Base-by-base conservation (phyloP, 2,113 vertebrate genomes). In the Manacus vitellinus region DNA sequence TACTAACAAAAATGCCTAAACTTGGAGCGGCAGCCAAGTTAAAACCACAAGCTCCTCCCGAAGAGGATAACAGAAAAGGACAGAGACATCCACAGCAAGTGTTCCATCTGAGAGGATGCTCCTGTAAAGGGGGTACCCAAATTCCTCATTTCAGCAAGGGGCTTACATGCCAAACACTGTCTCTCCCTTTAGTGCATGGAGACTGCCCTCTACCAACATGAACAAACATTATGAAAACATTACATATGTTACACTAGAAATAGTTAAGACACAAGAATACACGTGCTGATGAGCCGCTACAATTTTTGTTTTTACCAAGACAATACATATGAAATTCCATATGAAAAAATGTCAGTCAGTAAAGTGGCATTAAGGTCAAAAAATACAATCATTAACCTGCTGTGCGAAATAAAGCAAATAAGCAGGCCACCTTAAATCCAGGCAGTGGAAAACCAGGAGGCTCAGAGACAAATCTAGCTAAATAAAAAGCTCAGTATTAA, bases 201-300 rank as follows among this genome's bases (percentile, higher is more conserved):
- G 66, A 63, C 20, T 27, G 23, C 61, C 20, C 73, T 43, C 35
- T 58, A 54, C 33, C 28, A 84, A 65, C 44, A 77, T 2, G 7
- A 63, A 66, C 23, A 55, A 56, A 3, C 28, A 18, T 47, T 27
- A 46, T 4, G 23, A 67, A 81, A 92, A 54, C 24, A 35, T 55
- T 25, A 39, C 4, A 7, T 16, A 75, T 81, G 52, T 61, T 61
- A 46, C 47, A 51, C 52, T 46, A 79, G 47, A 70, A 91, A 85
- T 2, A 1, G 43, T 72, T 67, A 74, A 73, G 19, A 54, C 0
- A 0, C 20, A 52, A 2, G 17, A 85, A 55, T 14, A 19, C 16
- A 56, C 3, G 0, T 58, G 41, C 46, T 91, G 46, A 84, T n/a
- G 17, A 65, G 24, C 17, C 59, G 33, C 49, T 27, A 12, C 52